phyloP scores from a whole-genome alignment of 2,888 invertebrate species.

The Agelastica alni region DNA sequence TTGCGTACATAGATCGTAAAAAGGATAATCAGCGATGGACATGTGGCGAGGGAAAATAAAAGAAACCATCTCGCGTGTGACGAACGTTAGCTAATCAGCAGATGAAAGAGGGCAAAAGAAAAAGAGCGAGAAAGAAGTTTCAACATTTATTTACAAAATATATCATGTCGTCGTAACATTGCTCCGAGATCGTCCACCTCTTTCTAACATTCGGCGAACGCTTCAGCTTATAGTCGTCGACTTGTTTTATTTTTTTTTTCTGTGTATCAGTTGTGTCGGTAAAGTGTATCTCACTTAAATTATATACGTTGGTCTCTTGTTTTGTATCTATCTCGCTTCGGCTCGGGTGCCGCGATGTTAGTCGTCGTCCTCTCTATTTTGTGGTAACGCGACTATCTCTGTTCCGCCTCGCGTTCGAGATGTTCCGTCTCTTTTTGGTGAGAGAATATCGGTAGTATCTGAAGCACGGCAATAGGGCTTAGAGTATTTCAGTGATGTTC shows the following conservation, averaged over 20 bases:
- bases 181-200: constrained; percentile 28
- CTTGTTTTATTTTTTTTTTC: constrained; percentile 43
- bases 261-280: constrained; percentile 45
- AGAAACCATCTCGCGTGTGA: background rate
- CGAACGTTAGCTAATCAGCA: constrained; percentile 25
- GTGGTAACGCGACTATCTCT: constrained; percentile 26
- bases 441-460: constrained; percentile 31
- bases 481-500: constrained; percentile 32
- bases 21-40: background rate
- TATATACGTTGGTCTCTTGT: constrained; percentile 44
- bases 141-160: constrained; percentile 37
- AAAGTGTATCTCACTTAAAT: constrained; percentile 44
- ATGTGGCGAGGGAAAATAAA: constrained; percentile 6
- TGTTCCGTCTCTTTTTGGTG: constrained; percentile 18
- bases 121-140: too few species aligned
- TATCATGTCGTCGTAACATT: constrained; percentile 42
- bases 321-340: constrained; percentile 29
- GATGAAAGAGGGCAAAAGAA: constrained; percentile 26
- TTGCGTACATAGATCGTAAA: background rate
- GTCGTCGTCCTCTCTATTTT: constrained; percentile 15
- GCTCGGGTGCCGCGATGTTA: too few species aligned
- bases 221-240: constrained; percentile 21
- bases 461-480: constrained; percentile 27
- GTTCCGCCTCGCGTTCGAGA: constrained; percentile 11
- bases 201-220: constrained; percentile 14